Percentiles rank a stretch among this genome's conserved stretches.
Evolutionary conservation across 1,140 invertebrate genomes (phyloP).

Genomic region (Agraylea sexmaculata): DNA sequence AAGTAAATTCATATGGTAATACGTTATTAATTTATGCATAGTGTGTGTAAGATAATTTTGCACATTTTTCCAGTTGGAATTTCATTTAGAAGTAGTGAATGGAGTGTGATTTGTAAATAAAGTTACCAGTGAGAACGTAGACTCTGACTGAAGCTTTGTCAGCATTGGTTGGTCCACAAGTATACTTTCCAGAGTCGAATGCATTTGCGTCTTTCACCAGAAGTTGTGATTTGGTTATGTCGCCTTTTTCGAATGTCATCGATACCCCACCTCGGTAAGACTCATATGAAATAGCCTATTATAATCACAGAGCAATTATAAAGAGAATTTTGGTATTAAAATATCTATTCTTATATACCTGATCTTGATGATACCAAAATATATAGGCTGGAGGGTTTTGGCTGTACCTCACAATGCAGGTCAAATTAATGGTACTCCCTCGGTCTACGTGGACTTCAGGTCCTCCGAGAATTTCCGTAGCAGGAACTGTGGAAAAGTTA

Average conservation of each 20-base stretch:
- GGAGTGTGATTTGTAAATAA: no score
- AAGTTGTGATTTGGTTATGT: constrained; percentile 31
- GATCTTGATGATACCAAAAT: constrained; percentile 66
- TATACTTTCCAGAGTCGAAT: constrained; percentile 39
- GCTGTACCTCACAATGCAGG: constrained; percentile 59
- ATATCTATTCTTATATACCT: constrained; percentile 24
- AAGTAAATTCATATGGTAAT: no score
- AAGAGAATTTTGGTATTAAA: background rate
- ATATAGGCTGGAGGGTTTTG: constrained; percentile 61
- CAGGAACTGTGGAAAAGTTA: constrained; percentile 44
- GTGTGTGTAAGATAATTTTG: no score
- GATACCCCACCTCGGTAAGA: constrained; percentile 27
- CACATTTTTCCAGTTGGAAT: no score
- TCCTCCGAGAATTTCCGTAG: constrained; percentile 56
- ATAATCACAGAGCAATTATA: constrained; percentile 1
- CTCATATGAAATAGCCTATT: constrained; percentile 33
- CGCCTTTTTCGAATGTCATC: constrained; percentile 31
- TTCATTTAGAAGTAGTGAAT: no score
- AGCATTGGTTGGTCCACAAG: constrained; percentile 39
- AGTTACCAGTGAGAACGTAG: constrained; percentile 36
- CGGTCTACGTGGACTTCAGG: constrained; percentile 61
- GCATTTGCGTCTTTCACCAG: constrained; percentile 31
- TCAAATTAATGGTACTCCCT: constrained; percentile 62
- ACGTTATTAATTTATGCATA: no score
- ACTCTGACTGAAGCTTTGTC: constrained; percentile 42